These are phyloP conservation scores for Chroicocephalus ridibundus DNA, from an alignment of 2,113 vertebrate species.

Conservation along the genomic window DNA sequence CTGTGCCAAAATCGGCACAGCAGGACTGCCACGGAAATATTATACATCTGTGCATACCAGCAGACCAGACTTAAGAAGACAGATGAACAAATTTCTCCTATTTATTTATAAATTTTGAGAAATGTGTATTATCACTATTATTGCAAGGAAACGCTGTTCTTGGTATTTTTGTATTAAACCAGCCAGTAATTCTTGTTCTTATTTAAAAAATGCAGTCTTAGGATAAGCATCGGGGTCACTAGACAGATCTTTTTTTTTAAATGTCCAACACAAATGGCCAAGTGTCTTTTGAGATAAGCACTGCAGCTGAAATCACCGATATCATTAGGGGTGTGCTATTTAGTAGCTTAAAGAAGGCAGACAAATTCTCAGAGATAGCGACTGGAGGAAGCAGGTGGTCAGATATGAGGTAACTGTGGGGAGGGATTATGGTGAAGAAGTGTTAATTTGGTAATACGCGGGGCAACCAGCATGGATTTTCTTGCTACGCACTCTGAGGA, in stretches of 20 bases:
- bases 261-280: not conserved
- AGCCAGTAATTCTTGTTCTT: not conserved
- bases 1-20: not conserved
- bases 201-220: not conserved
- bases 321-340: not conserved
- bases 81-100: not conserved
- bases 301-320: not conserved
- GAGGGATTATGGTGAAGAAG: not conserved
- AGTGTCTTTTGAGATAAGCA: not conserved
- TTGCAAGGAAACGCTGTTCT: not conserved
- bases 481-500: not conserved
- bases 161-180: not conserved
- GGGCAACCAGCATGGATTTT: not conserved
- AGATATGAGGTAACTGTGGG: not conserved
- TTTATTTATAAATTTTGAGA: not conserved
- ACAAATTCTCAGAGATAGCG: not conserved
- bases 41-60: not conserved
- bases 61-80: not conserved
- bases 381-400: not conserved
- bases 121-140: not conserved
- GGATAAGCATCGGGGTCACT: not conserved
- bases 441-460: not conserved
- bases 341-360: not conserved
- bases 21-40: not conserved
- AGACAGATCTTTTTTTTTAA: not conserved